These are phyloP conservation scores for Apeira syringaria DNA, from an alignment of 2,888 invertebrate species.

Conservation along the genomic window DNA sequence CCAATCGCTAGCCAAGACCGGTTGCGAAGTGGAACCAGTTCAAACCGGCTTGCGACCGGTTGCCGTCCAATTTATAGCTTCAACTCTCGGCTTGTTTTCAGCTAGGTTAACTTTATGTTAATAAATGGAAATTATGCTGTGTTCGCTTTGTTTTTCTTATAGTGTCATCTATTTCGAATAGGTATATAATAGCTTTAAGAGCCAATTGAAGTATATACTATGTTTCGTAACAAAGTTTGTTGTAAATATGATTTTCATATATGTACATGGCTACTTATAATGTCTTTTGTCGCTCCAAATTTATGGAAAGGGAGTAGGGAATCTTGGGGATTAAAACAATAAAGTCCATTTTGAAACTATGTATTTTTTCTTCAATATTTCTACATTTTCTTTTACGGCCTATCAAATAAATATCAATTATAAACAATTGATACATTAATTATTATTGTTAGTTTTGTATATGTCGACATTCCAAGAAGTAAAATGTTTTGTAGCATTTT, in stretches of 20 bases:
- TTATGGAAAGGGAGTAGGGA: constrained; percentile 19
- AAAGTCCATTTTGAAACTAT: constrained; percentile 73
- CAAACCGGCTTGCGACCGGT: constrained; percentile 46
- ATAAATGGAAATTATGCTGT: constrained; percentile 52
- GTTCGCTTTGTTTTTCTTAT: constrained; percentile 49
- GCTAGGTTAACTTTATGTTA: constrained; percentile 54
- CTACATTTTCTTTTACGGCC: constrained; percentile 78
- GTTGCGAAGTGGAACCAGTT: constrained; percentile 37
- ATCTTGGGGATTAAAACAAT: constrained; percentile 56
- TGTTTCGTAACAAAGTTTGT: constrained; percentile 18
- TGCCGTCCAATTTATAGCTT: constrained; percentile 46
- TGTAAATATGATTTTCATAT: constrained; percentile 10
- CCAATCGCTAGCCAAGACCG: constrained; percentile 47
- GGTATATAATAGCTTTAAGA: constrained; percentile 34
- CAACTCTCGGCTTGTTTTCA: constrained; percentile 49
- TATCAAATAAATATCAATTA: constrained; percentile 82
- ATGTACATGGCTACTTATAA: constrained; percentile 6
- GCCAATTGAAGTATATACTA: constrained; percentile 4
- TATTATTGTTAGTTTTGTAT: constrained; percentile 74
- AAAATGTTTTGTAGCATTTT: constrained; percentile 70
- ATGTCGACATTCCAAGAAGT: constrained; percentile 76
- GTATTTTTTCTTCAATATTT: constrained; percentile 78
- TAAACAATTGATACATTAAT: constrained; percentile 79
- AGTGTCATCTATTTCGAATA: constrained; percentile 43
- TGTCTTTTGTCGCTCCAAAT: background rate